phyloP scores from a whole-genome alignment of 1,140 invertebrate genomes.

The Ips typographus region DNA sequence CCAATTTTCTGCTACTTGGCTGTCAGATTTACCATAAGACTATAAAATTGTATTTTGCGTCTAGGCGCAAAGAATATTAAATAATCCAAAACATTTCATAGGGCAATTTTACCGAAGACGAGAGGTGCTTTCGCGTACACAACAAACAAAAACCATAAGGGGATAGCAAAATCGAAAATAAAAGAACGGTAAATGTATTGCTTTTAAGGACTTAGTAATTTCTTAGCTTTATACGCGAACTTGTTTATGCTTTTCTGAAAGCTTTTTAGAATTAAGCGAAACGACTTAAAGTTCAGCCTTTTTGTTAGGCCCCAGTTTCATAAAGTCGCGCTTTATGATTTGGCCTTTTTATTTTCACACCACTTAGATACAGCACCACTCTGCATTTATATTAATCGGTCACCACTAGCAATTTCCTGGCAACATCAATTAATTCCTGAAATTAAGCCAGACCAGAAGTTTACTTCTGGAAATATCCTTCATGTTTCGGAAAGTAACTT shows the following conservation, averaged over 20 bases:
- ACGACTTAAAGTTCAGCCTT: background rate
- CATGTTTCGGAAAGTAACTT: too few relatives aligned
- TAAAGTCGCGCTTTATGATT: too few relatives aligned
- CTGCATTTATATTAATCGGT: too few relatives aligned
- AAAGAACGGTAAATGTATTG: constrained; percentile 2
- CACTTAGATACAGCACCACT: too few relatives aligned
- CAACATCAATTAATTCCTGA: too few relatives aligned
- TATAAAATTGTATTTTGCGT: constrained; percentile 1
- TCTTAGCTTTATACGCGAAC: background rate
- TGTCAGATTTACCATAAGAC: constrained; percentile 1
- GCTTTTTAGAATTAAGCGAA: constrained; percentile 5
- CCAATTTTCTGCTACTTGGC: background rate
- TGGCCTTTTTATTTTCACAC: too few relatives aligned
- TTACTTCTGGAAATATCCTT: too few relatives aligned
- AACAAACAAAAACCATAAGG: background rate
- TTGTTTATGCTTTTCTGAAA: constrained; percentile 5
- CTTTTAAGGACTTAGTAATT: constrained; percentile 3
- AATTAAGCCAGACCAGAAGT: too few relatives aligned
- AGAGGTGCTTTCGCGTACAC: background rate
- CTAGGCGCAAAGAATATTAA: constrained; percentile 1
- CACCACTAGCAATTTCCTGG: too few relatives aligned
- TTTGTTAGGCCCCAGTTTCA: too few relatives aligned
- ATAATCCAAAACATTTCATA: background rate
- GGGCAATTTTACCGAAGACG: background rate
- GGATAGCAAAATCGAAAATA: background rate